phyloP scores from a whole-genome alignment of 2,888 invertebrate species.

The Tipula unca region DNA sequence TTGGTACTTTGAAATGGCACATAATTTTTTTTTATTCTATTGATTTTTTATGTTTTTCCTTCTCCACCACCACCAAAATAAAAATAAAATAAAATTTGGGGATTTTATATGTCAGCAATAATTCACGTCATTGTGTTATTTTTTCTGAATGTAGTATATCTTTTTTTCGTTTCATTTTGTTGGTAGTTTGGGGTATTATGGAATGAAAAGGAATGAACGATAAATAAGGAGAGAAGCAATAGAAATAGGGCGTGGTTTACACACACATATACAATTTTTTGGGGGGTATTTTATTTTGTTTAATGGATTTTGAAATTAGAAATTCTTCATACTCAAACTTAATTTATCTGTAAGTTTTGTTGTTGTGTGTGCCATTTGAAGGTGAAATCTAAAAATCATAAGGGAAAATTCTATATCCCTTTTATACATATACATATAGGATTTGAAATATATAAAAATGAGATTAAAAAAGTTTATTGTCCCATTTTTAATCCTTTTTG shows the following conservation, averaged over 20 bases:
- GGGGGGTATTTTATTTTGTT: neutral
- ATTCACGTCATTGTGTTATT: conserved; percentile 19
- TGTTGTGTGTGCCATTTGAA: neutral
- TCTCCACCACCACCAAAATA: conserved; percentile 2
- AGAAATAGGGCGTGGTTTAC: conserved; percentile 15
- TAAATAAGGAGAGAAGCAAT: neutral
- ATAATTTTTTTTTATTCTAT: conserved; percentile 1
- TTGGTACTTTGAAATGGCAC: conserved; percentile 15
- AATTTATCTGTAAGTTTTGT: neutral
- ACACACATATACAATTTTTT: neutral
- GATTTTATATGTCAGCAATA: conserved; percentile 21
- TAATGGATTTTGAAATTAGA: conserved; percentile 16
- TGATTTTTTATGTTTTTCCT: conserved; percentile 17
- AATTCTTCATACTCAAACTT: conserved; percentile 17
- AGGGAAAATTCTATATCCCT: neutral
- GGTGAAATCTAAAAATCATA: neutral
- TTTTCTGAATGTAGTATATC: conserved; percentile 8
- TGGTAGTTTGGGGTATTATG: neutral
- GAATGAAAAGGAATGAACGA: neutral
- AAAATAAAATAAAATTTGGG: conserved; percentile 15
- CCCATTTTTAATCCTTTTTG: neutral
- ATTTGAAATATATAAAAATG: neutral
- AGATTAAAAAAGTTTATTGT: conserved; percentile 14
- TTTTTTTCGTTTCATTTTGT: conserved; percentile 16
- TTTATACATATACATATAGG: neutral